Evolutionary conservation across 2,113 vertebrate genomes (phyloP), one percentile per base, ranked within the genome.

Genomic region (Charina bottae): DNA sequence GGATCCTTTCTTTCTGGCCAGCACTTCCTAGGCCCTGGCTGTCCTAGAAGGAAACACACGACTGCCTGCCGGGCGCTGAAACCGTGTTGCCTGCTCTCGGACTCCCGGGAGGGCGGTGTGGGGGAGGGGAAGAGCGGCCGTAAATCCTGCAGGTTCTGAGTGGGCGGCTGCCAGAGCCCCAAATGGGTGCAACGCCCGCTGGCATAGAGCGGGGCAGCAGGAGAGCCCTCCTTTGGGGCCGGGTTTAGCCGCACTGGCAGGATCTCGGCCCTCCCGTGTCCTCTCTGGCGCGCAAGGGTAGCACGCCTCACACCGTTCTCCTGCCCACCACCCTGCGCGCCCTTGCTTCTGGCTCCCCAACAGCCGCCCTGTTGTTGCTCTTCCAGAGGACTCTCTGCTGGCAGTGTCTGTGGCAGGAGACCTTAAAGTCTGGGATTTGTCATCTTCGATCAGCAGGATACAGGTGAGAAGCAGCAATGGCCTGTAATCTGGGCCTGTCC

Each of bases 391-490:
- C 93, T 97, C 98, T 26, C 54, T 98, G 56, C 93, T 98, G 90
- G 98, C 95, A 0, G 96, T 98, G 6, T 97, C 98, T 28, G 90
- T 96, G 59, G 85, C 96, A 15, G 98, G 98, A 60, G 96, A 97
- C 83, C 96, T 98, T 26, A 97, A 97, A 94, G 97, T 97, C 3
- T 98, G 98, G 98, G 96, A 97, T 64, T 90, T 98, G 0, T 98
- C 98, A 59, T 98, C 97, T 0, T 98, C 97, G 28, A 94, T 98
- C 88, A 97, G 91, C 46, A 96, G 93, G 86, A 97, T 98, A 92
- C 98, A 98, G 98, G 98, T 98, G 84, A 96, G 97, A 24, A 42
- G 19, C 26, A n/a, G 46, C 33, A 42, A 2, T 33, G 1, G 3
- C 15, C 28, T 19, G 19, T 4, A n/a, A 23, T 9, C 89, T 28